Base-by-base conservation (phyloP, 2,888 invertebrate species). In the Papilio protenor region DNA sequence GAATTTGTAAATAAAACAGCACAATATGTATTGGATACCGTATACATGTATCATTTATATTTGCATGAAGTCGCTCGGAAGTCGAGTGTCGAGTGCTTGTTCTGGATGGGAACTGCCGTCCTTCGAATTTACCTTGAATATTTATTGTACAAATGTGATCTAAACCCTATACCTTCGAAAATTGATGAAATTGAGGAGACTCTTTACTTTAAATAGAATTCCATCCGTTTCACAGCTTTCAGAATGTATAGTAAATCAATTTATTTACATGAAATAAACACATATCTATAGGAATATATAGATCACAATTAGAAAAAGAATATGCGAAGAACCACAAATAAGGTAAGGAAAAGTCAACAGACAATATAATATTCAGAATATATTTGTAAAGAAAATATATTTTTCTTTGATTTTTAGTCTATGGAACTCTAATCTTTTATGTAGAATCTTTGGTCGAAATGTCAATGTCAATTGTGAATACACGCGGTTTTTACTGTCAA, bases 1-100 rank as follows among this genome's bases (percentile, higher is more conserved):
- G 45, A 21, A 1, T 66, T 66, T 66, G 66, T 66, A 66, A 66
- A 66, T 66, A 66, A 61, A 61, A 12, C 45, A 66, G 40, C 40
- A 45, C 21, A 21, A 40, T 45, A 66, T 66, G 45, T 21, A 45
- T 12, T 45, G 11, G 40, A 66, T 21, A 21, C n/a, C 45, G 40
- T n/a, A 10, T 4, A 10, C 10, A 66, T 66, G 18, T 66, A 45
- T 40, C 66, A 12, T 66, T 45, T 66, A n/a, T 10, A 40, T 66
- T 18, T 40, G 40, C 11, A 40, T n/a, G 18, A 66, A 1, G 33
- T 21, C 59, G 59, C 14, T 45, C 23, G 23, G 3, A 59, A 3
- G 5, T 14, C 23, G 1, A 16, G 40, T 21, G 40, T 16, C n/a
- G 45, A 45, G 45, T 40, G 40, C 40, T 33, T 61, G 16, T 27